These are phyloP conservation scores for Sebastes goodei DNA, from an alignment of 2,797 vertebrate species.

Conservation along the genomic window DNA sequence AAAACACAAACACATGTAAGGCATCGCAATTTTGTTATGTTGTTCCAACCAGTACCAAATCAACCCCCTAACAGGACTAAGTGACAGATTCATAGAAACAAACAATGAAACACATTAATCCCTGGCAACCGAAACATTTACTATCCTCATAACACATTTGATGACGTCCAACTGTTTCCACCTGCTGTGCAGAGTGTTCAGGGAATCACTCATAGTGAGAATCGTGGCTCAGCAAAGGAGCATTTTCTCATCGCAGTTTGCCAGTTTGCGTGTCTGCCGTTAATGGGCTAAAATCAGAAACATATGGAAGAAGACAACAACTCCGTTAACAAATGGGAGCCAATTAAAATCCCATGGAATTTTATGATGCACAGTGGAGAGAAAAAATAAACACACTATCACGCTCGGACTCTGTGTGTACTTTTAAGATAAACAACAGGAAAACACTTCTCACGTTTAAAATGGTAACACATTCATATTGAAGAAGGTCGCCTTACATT, in stretches of 20 bases:
- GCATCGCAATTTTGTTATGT: background rate
- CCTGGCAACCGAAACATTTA: conserved; percentile 14
- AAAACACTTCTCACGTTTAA: background rate
- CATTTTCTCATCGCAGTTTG: conserved; percentile 17
- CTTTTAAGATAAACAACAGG: background rate
- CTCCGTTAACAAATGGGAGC: conserved; percentile 6
- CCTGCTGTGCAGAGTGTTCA: conserved; percentile 23
- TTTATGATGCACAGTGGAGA: conserved; percentile 7
- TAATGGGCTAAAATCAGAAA: conserved; percentile 16
- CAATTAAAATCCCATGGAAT: conserved; percentile 11
- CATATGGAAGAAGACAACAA: conserved; percentile 29
- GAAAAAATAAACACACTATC: background rate
- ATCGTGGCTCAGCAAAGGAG: conserved; percentile 2
- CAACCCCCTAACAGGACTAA: background rate
- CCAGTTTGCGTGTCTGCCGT: conserved; percentile 11
- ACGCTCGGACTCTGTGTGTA: background rate
- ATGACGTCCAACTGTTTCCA: conserved; percentile 46
- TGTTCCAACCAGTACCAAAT: conserved; percentile 1
- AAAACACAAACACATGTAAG: background rate
- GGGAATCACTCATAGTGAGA: conserved; percentile 14
- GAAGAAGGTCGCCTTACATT: background rate
- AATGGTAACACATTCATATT: background rate
- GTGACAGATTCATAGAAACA: conserved; percentile 28
- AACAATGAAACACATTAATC: conserved; percentile 6
- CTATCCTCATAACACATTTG: conserved; percentile 12